Percentiles rank a stretch among this genome's conserved stretches.
phyloP scores from a whole-genome alignment of 2,797 vertebrate genomes.

The Ispidina lecontei region DNA sequence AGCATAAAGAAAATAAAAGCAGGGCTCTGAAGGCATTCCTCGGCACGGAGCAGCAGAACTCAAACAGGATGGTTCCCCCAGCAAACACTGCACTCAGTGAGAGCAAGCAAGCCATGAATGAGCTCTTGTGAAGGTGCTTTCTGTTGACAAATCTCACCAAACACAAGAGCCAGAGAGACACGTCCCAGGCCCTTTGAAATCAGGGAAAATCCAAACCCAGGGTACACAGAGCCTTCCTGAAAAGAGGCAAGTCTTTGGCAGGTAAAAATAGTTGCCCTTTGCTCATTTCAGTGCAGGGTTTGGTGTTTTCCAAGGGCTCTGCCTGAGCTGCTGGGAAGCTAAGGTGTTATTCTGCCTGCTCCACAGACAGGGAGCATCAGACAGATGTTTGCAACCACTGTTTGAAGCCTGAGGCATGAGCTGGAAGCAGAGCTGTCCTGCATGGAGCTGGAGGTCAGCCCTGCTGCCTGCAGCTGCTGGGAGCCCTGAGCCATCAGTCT shows the following conservation, averaged over 20 bases:
- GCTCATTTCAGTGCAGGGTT: background rate
- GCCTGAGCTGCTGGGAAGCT: background rate
- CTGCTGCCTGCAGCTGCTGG: background rate
- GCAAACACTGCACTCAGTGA: background rate
- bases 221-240: background rate
- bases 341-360: background rate
- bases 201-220: constrained; percentile 16
- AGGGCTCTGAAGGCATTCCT: constrained; percentile 11
- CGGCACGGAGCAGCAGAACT: constrained; percentile 14
- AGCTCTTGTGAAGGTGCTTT: background rate
- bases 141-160: background rate
- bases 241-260: background rate
- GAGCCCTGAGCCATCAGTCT: background rate
- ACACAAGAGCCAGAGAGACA: background rate
- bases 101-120: constrained; percentile 25
- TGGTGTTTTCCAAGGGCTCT: background rate
- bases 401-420: background rate
- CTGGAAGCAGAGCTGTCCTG: background rate
- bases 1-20: constrained; percentile 53
- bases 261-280: constrained; percentile 13
- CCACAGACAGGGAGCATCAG: background rate
- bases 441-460: background rate
- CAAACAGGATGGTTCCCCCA: constrained; percentile 6
- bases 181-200: background rate
- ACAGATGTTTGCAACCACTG: background rate